Conservation (phyloP, 2,888 invertebrate genomes). For the Sturmia bella region DNA sequence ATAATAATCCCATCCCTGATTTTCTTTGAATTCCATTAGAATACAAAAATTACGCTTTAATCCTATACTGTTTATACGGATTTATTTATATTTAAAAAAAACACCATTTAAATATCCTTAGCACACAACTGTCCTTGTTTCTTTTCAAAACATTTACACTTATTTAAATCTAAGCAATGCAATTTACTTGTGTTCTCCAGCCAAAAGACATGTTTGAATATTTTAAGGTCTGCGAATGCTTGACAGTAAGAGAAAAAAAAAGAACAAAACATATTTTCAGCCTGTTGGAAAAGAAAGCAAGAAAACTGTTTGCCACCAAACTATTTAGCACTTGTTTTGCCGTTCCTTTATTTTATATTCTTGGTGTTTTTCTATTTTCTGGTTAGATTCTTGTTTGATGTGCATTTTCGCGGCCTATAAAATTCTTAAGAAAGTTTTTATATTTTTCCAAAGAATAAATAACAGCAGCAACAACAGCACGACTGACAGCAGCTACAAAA, state of each 20-base stretch:
- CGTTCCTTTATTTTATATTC: not conserved
- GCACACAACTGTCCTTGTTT: too few species aligned
- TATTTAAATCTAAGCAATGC: not conserved
- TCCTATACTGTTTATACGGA: too few species aligned
- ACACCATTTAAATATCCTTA: too few species aligned
- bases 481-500: conserved; percentile 13
- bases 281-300: not conserved
- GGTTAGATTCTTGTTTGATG: not conserved
- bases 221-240: conserved; percentile 1
- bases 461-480: conserved; percentile 28
- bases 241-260: conserved; percentile 9
- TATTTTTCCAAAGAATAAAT: conserved; percentile 31
- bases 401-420: conserved; percentile 24
- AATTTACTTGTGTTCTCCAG: not conserved
- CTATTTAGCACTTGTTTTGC: conserved; percentile 50
- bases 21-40: too few species aligned
- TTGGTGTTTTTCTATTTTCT: not conserved
- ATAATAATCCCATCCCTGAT: too few species aligned
- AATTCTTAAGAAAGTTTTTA: conserved; percentile 42
- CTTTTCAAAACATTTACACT: not conserved
- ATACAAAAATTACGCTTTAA: too few species aligned
- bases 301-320: conserved; percentile 15
- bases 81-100: too few species aligned
- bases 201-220: not conserved
- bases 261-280: conserved; percentile 14